Percentiles rank a stretch among this genome's conserved stretches.
phyloP scores from a whole-genome alignment of 2,113 vertebrate genomes.

The Grallaria varia region DNA sequence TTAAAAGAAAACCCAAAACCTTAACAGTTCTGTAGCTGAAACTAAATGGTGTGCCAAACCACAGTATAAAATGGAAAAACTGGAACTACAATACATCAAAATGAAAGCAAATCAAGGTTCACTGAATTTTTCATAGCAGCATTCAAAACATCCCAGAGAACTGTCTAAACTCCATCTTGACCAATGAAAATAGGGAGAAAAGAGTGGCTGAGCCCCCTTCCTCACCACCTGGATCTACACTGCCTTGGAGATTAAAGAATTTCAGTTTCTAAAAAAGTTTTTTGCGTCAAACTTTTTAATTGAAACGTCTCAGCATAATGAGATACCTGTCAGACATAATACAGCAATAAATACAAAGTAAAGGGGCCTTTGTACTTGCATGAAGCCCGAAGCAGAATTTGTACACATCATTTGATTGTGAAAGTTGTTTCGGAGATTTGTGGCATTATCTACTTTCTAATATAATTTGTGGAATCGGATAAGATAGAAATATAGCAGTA shows the following conservation, averaged over 20 bases:
- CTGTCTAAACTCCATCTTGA: background rate
- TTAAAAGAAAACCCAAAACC: background rate
- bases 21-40: background rate
- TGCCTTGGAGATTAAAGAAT: background rate
- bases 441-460: background rate
- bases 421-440: slow-evolving; percentile 5
- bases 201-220: background rate
- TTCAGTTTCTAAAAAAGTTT: background rate
- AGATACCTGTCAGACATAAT: background rate
- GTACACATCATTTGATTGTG: background rate
- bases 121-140: background rate
- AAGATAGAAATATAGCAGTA: slow-evolving; percentile 12
- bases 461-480: background rate
- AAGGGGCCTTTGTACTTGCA: background rate
- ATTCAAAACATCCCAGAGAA: background rate
- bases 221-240: no score
- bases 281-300: background rate
- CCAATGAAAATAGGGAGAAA: background rate
- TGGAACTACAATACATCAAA: background rate
- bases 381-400: background rate
- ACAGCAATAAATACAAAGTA: background rate
- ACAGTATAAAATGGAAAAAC: background rate
- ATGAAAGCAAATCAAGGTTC: background rate
- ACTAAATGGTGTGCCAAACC: background rate
- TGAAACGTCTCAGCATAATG: background rate